phyloP scores from a whole-genome alignment of 2,888 invertebrate species.

The Ellobium chinense region DNA sequence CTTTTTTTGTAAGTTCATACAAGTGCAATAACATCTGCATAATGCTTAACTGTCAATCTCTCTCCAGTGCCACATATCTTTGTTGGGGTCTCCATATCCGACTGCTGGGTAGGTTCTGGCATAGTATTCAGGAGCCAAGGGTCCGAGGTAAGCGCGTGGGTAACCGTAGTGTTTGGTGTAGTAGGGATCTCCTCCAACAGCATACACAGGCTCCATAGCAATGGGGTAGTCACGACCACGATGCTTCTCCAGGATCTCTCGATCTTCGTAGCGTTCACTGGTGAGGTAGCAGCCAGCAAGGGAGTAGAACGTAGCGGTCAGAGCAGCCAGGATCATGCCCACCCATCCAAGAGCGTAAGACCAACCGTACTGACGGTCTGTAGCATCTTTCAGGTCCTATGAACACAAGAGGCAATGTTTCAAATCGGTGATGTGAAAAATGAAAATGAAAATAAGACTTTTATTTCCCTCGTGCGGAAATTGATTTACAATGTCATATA shows the following conservation, averaged over 20 bases:
- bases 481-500: no score
- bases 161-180: conserved; percentile 44
- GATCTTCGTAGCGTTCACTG: conserved; percentile 62
- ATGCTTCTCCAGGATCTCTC: conserved; percentile 49
- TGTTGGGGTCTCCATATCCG: conserved; percentile 41
- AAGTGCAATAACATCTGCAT: no score
- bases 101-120: conserved; percentile 46
- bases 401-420: no score
- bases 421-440: no score
- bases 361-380: conserved; percentile 66
- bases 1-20: background rate
- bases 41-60: conserved; percentile 42
- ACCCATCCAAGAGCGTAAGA: conserved; percentile 76
- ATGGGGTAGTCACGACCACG: conserved; percentile 49
- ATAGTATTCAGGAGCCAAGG: conserved; percentile 44
- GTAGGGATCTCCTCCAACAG: conserved; percentile 50
- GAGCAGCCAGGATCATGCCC: conserved; percentile 67
- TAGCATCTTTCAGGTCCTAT: conserved; percentile 60
- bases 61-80: conserved; percentile 51
- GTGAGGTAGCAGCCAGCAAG: conserved; percentile 70
- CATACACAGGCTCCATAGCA: conserved; percentile 53
- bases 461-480: no score
- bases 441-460: no score
- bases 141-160: conserved; percentile 45
- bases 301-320: conserved; percentile 71